Percentiles rank a stretch among this genome's conserved stretches.
Conservation (phyloP, 2,797 vertebrate species). For the Acanthurus leucopareius region DNA sequence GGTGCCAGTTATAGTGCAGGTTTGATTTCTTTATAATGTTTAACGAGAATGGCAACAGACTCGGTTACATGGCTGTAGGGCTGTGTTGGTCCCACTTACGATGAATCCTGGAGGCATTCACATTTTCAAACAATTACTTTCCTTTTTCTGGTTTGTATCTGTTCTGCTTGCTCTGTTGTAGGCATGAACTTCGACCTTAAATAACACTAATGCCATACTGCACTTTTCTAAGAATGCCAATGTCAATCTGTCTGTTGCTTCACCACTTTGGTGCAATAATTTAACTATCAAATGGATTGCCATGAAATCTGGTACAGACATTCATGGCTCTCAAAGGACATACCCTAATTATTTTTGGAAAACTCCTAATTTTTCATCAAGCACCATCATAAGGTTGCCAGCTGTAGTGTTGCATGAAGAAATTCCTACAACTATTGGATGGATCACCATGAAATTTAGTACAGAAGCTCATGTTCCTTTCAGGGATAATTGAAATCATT, state of each 20-base stretch:
- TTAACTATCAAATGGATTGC: too few species aligned
- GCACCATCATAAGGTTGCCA: neutral
- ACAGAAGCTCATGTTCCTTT: neutral
- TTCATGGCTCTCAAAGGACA: neutral
- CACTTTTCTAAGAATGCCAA: too few species aligned
- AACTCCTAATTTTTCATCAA: neutral
- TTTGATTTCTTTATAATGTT: slow-evolving; percentile 80
- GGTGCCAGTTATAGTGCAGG: slow-evolving; percentile 73
- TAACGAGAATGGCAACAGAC: slow-evolving; percentile 72
- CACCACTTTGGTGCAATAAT: neutral
- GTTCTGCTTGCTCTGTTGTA: slow-evolving; percentile 19
- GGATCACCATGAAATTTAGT: neutral
- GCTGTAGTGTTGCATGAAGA: neutral
- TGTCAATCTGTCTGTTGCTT: neutral
- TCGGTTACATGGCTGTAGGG: slow-evolving; percentile 52
- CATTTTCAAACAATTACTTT: slow-evolving; percentile 51
- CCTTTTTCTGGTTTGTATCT: slow-evolving; percentile 13
- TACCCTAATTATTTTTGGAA: neutral
- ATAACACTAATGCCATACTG: neutral
- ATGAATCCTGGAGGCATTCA: slow-evolving; percentile 50
- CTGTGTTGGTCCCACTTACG: slow-evolving; percentile 52
- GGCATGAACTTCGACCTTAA: slow-evolving; percentile 3
- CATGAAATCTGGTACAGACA: too few species aligned
- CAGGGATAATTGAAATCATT: neutral
- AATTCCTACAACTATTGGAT: neutral